A percentile compares a stretch with the other conserved stretches of the same genome.
These are phyloP conservation scores for Nomada ruficornis DNA, from an alignment of 2,888 invertebrate species.

Conservation along the genomic window DNA sequence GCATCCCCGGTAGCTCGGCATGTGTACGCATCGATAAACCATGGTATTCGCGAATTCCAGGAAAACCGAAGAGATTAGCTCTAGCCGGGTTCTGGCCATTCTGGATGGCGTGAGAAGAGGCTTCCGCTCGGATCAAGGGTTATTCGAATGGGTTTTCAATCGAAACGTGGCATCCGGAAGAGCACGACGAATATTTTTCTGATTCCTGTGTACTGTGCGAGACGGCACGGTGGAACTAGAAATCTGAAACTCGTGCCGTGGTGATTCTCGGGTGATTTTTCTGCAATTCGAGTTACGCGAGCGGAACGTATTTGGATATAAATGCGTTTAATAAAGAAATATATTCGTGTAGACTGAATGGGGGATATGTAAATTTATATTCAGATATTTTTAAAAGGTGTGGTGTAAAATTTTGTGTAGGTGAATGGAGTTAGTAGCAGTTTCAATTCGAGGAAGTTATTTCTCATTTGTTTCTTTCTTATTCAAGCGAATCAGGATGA, in stretches of 20 bases:
- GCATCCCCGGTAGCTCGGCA: slow-evolving; percentile 26
- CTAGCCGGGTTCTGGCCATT: slow-evolving; percentile 14
- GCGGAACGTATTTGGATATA: too few relatives aligned
- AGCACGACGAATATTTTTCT: slow-evolving; percentile 14
- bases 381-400: too few relatives aligned
- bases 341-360: too few relatives aligned
- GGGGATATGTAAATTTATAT: too few relatives aligned
- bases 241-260: slow-evolving; percentile 4
- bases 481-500: too few relatives aligned
- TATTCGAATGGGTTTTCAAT: slow-evolving; percentile 44
- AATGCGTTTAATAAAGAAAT: too few relatives aligned
- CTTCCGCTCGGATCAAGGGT: slow-evolving; percentile 27
- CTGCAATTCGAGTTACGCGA: too few relatives aligned
- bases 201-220: slow-evolving; percentile 12
- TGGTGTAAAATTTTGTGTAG: too few relatives aligned
- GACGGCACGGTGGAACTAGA: neutral
- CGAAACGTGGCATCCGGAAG: slow-evolving; percentile 32
- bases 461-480: too few relatives aligned
- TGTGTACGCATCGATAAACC: slow-evolving; percentile 42
- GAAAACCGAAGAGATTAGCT: slow-evolving; percentile 15
- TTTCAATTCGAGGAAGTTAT: too few relatives aligned
- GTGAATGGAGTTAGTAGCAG: too few relatives aligned
- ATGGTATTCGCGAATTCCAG: slow-evolving; percentile 31
- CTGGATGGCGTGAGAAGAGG: slow-evolving; percentile 38
- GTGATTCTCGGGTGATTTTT: neutral